These are phyloP conservation scores for Phortica magna DNA, from an alignment of 2,888 invertebrate species.

Conservation along the genomic window DNA sequence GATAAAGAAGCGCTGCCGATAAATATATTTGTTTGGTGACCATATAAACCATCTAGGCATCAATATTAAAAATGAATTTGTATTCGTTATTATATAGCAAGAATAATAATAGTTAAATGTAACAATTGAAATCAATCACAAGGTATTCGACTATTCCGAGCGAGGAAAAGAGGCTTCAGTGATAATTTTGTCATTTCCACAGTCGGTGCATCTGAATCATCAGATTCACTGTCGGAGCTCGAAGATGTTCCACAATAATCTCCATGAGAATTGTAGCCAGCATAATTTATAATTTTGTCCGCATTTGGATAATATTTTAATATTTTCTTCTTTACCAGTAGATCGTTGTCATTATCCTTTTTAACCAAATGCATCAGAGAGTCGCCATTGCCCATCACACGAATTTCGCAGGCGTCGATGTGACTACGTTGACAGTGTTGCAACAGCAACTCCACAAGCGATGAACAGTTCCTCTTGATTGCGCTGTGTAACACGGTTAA, in stretches of 20 bases:
- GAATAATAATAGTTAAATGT: too few relatives aligned
- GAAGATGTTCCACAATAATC: not conserved
- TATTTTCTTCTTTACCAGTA: not conserved
- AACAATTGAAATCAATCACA: too few relatives aligned
- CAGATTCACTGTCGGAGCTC: not conserved
- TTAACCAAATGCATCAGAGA: not conserved
- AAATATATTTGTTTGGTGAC: too few relatives aligned
- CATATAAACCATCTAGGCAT: too few relatives aligned
- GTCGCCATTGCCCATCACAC: not conserved
- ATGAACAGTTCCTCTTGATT: not conserved
- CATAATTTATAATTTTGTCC: not conserved
- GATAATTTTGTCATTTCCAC: too few relatives aligned
- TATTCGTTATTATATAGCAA: too few relatives aligned
- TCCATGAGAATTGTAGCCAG: not conserved
- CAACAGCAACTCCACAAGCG: not conserved
- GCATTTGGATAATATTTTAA: conserved; percentile 11
- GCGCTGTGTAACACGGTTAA: not conserved
- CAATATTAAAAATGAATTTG: too few relatives aligned
- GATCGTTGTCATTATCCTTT: not conserved
- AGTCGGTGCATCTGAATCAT: not conserved
- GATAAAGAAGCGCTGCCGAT: too few relatives aligned
- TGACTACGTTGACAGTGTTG: not conserved
- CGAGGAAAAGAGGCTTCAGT: too few relatives aligned
- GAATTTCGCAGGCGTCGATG: conserved; percentile 5
- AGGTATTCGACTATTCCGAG: too few relatives aligned